Evolutionary conservation across 2,797 vertebrate genomes (phyloP).

Genomic region (Epinephelus coioides): DNA sequence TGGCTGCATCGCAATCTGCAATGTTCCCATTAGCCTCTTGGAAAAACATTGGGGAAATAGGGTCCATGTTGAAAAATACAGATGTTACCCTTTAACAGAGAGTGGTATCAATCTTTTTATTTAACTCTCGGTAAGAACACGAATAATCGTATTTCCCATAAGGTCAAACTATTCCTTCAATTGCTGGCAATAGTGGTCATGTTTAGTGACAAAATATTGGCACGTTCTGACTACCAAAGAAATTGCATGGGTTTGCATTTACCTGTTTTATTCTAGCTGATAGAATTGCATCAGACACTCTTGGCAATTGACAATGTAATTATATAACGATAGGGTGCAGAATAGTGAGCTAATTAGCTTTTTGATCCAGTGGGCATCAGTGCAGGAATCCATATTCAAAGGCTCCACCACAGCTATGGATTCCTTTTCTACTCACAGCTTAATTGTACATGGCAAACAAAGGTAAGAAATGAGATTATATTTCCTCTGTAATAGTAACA

Average conservation of each 20-base stretch:
- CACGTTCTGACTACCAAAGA: neutral
- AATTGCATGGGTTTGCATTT: neutral
- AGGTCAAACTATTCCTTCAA: neutral
- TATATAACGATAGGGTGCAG: neutral
- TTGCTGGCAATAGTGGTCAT: neutral
- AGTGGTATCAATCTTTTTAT: too few relatives aligned
- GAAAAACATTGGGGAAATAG: too few relatives aligned
- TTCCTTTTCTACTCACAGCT: conserved; percentile 4
- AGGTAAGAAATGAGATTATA: neutral
- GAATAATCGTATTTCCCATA: neutral
- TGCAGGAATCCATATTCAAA: neutral
- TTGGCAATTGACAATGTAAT: neutral
- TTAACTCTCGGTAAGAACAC: neutral
- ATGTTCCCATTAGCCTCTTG: too few relatives aligned
- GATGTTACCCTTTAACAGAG: too few relatives aligned
- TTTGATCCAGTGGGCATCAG: neutral
- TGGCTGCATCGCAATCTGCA: too few relatives aligned
- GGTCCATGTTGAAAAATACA: too few relatives aligned
- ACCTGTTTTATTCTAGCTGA: neutral
- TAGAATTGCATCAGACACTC: neutral
- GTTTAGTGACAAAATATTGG: too few relatives aligned
- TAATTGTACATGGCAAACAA: neutral
- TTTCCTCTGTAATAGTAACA: neutral
- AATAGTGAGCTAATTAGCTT: neutral
- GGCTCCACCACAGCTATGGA: neutral